Conservation (phyloP, 2,113 vertebrate genomes). For the Lipotes vexillifer region DNA sequence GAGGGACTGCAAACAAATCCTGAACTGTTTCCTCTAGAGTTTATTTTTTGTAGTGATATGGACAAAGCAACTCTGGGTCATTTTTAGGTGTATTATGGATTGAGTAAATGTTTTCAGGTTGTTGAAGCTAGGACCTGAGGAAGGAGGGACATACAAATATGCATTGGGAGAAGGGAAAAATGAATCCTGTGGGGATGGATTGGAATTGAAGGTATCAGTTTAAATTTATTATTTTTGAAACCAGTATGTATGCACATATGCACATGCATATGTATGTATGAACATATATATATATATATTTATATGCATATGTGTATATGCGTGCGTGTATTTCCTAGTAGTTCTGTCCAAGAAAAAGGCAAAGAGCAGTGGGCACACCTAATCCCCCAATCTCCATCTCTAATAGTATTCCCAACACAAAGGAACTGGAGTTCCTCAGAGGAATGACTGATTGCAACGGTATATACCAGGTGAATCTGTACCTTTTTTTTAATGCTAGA, state of each 20-base stretch:
- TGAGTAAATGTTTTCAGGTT: neutral
- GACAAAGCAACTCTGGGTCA: neutral
- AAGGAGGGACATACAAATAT: neutral
- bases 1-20: neutral
- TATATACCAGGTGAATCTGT: neutral
- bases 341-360: neutral
- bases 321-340: neutral
- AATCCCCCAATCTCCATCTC: neutral
- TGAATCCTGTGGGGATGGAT: neutral
- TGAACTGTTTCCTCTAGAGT: neutral
- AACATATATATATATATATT: neutral
- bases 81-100: neutral
- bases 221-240: slow-evolving; percentile 35
- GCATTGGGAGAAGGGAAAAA: neutral
- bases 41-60: neutral
- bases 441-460: neutral
- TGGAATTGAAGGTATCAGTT: neutral
- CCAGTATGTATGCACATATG: neutral
- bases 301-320: neutral
- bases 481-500: neutral
- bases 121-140: neutral
- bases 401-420: neutral
- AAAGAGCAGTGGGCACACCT: neutral
- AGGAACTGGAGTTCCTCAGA: neutral
- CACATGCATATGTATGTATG: neutral